Evolutionary conservation across 2,888 invertebrate genomes (phyloP).

Genomic region (Heteromurus nitidus): DNA sequence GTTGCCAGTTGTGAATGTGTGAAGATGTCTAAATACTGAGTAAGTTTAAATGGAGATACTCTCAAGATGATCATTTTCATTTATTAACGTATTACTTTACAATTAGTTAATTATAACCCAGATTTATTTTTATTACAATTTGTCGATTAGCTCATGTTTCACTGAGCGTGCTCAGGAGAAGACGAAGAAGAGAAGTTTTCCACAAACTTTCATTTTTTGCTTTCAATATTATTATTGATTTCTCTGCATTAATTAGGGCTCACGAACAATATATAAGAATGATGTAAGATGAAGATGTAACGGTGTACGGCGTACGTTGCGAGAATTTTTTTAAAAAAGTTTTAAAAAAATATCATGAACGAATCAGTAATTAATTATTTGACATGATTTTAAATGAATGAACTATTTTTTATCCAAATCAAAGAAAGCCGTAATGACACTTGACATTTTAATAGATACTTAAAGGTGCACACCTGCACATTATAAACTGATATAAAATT

Average conservation of each 20-base stretch:
- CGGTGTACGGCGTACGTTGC: neutral
- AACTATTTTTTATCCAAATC: neutral
- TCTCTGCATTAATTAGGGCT: neutral
- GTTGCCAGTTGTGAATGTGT: neutral
- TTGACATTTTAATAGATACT: neutral
- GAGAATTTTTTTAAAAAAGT: too few relatives aligned
- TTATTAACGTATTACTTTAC: slow-evolving; percentile 40
- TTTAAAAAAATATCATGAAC: too few relatives aligned
- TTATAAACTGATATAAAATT: neutral
- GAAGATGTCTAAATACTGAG: too few relatives aligned
- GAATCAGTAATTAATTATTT: neutral
- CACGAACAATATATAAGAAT: neutral
- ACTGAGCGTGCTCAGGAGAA: slow-evolving; percentile 31
- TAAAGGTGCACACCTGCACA: neutral
- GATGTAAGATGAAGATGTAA: neutral
- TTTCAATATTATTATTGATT: slow-evolving; percentile 14
- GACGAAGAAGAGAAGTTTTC: too few relatives aligned
- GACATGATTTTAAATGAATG: neutral
- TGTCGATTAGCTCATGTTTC: slow-evolving; percentile 33
- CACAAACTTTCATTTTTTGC: slow-evolving; percentile 54
- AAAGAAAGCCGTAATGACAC: neutral
- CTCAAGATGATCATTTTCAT: slow-evolving; percentile 31
- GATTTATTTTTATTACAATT: slow-evolving; percentile 28
- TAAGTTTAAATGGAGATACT: slow-evolving; percentile 13
- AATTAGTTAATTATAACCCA: slow-evolving; percentile 44